Base-by-base conservation (phyloP, 2,888 invertebrate genomes). In the Colostygia pectinataria region DNA sequence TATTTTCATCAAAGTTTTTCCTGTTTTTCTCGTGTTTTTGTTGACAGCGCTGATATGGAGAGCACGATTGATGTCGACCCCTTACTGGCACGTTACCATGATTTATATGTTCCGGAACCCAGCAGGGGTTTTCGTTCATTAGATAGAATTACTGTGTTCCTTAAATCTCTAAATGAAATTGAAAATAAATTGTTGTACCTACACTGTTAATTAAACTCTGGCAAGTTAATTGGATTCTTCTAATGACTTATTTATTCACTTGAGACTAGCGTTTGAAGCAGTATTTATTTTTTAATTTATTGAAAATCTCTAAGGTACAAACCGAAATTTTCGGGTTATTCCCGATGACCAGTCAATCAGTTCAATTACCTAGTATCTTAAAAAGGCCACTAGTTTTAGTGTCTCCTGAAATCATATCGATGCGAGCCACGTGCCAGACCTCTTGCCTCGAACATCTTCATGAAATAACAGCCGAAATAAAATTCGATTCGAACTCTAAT, bases 11-110 rank as follows among this genome's bases (percentile, higher is more conserved):
- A 45, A 46, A 46, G 45, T 51, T 63, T 67, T 74, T 69, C 71
- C 70, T 72, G 78, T 74, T 80, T 74, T 80, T 76, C 71, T 53
- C 66, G 63, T 72, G 77, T 74, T 79, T 76, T 77, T 75, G 68
- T 66, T 65, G 67, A 63, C 66, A 59, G 64, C 67, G 67, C 63
- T 69, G 66, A 70, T 69, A 68, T 68, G 70, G 70, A 76, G 69
- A 64, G 76, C 80, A 80, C 80, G 82, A 79, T 68, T 74, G 71
- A 69, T 72, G 80, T 76, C 74, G 77, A 66, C 67, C 69, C 76
- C 74, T 68, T 64, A 63, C 75, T 68, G 70, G 76, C 75, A 79
- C 75, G 82, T 36, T 45, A 51, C 77, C 63, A 75, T 83, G 83
- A 85, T 85, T 83, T 81, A 84, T 85, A 51, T 59, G 54, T 52